Conservation (phyloP, 2,113 vertebrate genomes). For the Thomomys bottae region DNA sequence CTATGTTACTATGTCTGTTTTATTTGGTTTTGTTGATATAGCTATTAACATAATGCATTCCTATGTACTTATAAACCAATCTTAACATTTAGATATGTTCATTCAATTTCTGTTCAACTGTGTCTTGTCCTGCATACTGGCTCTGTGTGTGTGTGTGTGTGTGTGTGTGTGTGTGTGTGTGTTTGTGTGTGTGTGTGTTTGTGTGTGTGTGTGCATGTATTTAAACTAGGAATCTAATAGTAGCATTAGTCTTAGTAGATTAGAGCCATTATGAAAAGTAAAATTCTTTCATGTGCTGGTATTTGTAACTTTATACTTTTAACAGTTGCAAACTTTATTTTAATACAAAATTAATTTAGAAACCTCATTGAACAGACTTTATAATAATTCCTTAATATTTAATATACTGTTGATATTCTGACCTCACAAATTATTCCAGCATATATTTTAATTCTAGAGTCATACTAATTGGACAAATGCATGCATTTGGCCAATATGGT, state of each 20-base stretch:
- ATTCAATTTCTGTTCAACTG: background rate
- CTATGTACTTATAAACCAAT: background rate
- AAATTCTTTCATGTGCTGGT: no score
- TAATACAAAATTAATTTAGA: background rate
- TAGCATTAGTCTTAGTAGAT: background rate
- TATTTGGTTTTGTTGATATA: background rate
- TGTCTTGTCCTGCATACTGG: no score
- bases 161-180: no score
- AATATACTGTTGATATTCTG: background rate
- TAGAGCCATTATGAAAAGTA: background rate
- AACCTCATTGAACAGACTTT: background rate
- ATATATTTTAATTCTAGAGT: background rate
- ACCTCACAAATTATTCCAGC: background rate
- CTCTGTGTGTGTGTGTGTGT: no score
- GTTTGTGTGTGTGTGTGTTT: no score
- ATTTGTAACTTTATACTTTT: background rate
- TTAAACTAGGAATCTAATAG: background rate
- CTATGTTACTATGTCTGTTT: no score
- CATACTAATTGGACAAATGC: background rate
- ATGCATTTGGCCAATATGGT: background rate
- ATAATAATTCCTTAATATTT: background rate
- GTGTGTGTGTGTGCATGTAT: background rate
- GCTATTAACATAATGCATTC: background rate
- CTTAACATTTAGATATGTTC: conserved; percentile 11
- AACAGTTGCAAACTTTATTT: background rate